Base-by-base conservation (phyloP, 2,888 invertebrate species). In the Apotomis turbidana region DNA sequence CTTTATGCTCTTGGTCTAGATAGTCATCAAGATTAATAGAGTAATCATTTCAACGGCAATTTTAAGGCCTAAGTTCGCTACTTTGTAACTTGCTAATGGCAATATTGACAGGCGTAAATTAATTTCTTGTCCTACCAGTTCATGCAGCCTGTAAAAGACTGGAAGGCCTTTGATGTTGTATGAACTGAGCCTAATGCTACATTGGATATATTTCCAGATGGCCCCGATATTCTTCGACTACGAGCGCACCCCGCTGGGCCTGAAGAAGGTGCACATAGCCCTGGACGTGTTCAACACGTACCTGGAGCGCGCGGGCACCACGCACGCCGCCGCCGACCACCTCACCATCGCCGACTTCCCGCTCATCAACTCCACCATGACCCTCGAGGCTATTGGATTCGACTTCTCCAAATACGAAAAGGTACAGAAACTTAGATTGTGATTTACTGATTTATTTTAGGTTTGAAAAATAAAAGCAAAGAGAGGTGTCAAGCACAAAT, bases 201-300 rank as follows among this genome's bases (percentile, higher is more conserved):
- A 8, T 10, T 41, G 59, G 10, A 9, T 49, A 10, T 63, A 67
- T 58, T 86, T 87, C 58, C 83, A 96, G 96, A 93, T 97, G 94
- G 95, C 95, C 0, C 97, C 97, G 27, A 96, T 97, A 80, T 97
- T 96, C 85, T 97, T 96, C 78, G 96, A 95, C 81, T 97, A 97
- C 81, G 87, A 95, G 80, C 94, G 96, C 70, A 95, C 95, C 0
- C 94, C 96, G 0, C 87, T 95, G 68, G 94, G 95, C 1, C 82
- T 96, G 75, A 97, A 96, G 82, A 96, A 95, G 85, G 93, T 95
- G 0, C 93, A 95, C 77, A 95, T 96, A 75, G 95, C 95, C 0
- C 83, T 97, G 62, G 91, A 94, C 5, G 93, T 94, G 36, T 96
- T 97, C 76, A 95, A 97, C 77, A 96, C 95, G 0, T 96, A 96